phyloP scores from a whole-genome alignment of 2,113 vertebrate genomes.

The Datnioides undecimradiatus region DNA sequence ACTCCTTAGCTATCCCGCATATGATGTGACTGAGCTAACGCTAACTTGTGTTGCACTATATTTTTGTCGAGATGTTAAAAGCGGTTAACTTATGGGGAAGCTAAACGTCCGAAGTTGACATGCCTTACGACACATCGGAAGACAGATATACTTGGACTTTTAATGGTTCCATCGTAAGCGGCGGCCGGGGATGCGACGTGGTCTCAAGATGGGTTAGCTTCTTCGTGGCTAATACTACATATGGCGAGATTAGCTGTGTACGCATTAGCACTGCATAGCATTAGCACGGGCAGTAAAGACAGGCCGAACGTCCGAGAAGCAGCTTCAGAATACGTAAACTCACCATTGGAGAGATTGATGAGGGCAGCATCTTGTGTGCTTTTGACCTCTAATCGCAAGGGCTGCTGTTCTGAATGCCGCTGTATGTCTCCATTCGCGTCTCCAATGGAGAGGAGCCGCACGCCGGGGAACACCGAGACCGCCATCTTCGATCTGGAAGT shows the following conservation, averaged over 20 bases:
- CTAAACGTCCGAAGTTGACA: not conserved
- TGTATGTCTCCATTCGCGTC: slow-evolving; percentile 97
- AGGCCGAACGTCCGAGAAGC: slow-evolving; percentile 54
- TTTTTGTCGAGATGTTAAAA: not conserved
- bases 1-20: slow-evolving; percentile 27
- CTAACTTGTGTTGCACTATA: accelerated
- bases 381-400: slow-evolving; percentile 90
- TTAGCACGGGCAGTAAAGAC: slow-evolving; percentile 58
- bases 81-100: not conserved
- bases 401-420: slow-evolving; percentile 94
- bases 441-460: slow-evolving; percentile 95
- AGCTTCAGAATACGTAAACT: slow-evolving; percentile 60
- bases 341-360: slow-evolving; percentile 90
- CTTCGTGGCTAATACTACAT: slow-evolving; percentile 55
- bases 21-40: not conserved
- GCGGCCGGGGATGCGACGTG: slow-evolving; percentile 58
- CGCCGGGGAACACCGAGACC: slow-evolving; percentile 93
- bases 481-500: slow-evolving; percentile 87
- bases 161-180: slow-evolving; percentile 57
- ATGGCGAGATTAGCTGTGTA: slow-evolving; percentile 46
- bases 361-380: slow-evolving; percentile 89
- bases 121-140: no score
- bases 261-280: slow-evolving; percentile 67
- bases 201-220: slow-evolving; percentile 62
- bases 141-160: slow-evolving; percentile 10